Base-by-base conservation (phyloP, 2,888 invertebrate species). In the Sphaerophoria rueppellii region DNA sequence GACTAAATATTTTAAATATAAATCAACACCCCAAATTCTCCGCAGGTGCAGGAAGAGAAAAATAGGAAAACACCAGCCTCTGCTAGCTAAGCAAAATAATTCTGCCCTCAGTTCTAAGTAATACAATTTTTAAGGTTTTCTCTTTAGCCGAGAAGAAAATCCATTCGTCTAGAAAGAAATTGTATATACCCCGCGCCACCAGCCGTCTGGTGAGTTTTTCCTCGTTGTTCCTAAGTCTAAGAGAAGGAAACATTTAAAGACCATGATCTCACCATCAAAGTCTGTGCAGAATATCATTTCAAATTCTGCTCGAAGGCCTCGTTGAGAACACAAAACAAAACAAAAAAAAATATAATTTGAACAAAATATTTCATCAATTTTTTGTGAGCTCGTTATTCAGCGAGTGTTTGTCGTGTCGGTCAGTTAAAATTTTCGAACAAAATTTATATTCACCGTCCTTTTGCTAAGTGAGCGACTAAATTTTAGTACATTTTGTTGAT, bases 261-360 rank as follows among this genome's bases (percentile, higher is more conserved):
- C 73, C 85, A 81, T 85, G 85, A 85, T 85, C 85, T 85, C 85
- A 85, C 80, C 73, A 83, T 75, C 75, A 67, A 67, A 61, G 52
- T 76, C 75, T 85, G 50, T 80, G 72, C 75, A 81, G 73, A 85
- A 76, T 54, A 37, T 75, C 79, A 24, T 24, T 83, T 52, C 48
- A 79, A 77, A 61, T 52, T 61, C 54, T 67, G 54, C 75, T 72
- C 75, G 67, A 83, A 83, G 69, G 73, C 81, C 81, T 74, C 69
- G 75, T 67, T 76, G 79, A 54, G 75, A 60, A 72, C 67, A 72
- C 9, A 40, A 71, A 24, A 24, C 24, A 24, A 24, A 24, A 24
- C 24, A 24, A 24, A 24, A 24, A 24, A 24, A 24, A 24, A 2
- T 24, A 24, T 24, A 2, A 50, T 82, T 35, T 78, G 81, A n/a